These are phyloP conservation scores for Pseudomyrmex dendroicus DNA, from an alignment of 1,140 invertebrate genomes.

Conservation along the genomic window DNA sequence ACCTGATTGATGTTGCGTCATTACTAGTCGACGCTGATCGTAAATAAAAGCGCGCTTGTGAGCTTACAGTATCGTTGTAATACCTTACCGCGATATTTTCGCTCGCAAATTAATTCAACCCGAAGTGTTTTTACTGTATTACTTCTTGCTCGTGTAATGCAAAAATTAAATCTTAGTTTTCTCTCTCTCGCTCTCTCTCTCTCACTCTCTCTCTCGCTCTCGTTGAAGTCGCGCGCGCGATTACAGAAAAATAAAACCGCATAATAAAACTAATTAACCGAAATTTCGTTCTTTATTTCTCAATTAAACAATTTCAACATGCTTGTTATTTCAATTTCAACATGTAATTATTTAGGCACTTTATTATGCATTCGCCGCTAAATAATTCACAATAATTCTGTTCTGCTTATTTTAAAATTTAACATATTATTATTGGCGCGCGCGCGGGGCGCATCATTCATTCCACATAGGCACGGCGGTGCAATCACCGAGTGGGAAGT, in stretches of 20 bases:
- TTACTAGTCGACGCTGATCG: conserved; percentile 42
- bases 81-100: conserved; percentile 10
- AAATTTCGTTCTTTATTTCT: no score
- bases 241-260: no score
- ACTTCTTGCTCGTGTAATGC: conserved; percentile 35
- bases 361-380: no score
- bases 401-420: neutral
- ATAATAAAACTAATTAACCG: no score
- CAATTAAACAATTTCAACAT: no score
- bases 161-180: conserved; percentile 33
- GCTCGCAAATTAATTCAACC: conserved; percentile 19
- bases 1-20: conserved; percentile 46
- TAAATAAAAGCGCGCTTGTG: conserved; percentile 39
- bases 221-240: no score
- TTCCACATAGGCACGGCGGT: neutral
- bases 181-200: no score
- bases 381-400: no score
- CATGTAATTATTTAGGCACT: no score
- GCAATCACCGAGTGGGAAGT: conserved; percentile 32
- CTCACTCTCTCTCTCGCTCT: no score
- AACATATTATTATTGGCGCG: neutral
- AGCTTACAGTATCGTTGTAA: conserved; percentile 51
- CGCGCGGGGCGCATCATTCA: neutral
- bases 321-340: no score
- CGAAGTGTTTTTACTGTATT: conserved; percentile 9